Evolutionary conservation across 37 sponge, comb jelly and placozoan species (phyloP).

Genomic region (Theonella swinhoei): DNA sequence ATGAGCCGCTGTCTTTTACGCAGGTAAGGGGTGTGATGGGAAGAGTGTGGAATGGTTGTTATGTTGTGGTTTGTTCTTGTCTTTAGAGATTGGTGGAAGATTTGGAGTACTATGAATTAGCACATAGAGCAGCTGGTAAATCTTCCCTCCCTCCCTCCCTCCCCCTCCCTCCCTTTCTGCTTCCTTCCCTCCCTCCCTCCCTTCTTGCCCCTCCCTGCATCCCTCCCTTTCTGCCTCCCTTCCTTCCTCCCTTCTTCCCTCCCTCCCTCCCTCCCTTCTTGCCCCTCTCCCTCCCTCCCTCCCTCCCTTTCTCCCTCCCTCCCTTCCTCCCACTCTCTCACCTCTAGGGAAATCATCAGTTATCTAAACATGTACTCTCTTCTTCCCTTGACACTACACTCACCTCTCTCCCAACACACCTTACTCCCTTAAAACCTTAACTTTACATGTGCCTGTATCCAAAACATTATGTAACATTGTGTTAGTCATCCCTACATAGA

Average conservation of each 20-base stretch:
- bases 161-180: not conserved
- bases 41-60: not conserved
- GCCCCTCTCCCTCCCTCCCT: not conserved
- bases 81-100: slow-evolving; percentile 88
- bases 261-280: not conserved
- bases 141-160: not conserved
- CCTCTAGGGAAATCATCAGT: no score
- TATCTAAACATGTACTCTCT: no score
- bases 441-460: no score
- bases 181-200: not conserved
- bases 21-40: slow-evolving; percentile 51
- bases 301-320: not conserved
- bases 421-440: no score
- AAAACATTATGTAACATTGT: no score
- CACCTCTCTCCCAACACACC: no score
- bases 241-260: slow-evolving; percentile 25
- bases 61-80: not conserved
- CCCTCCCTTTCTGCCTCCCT: slow-evolving; percentile 8
- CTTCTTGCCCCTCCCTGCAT: not conserved
- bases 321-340: not conserved
- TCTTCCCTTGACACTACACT: no score
- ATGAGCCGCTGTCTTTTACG: slow-evolving; percentile 94
- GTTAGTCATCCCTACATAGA: no score
- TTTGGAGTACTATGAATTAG: slow-evolving; percentile 85
- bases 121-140: slow-evolving; percentile 87